Conservation (phyloP, 2,797 vertebrate genomes). For the Neopelma chrysocephalum region DNA sequence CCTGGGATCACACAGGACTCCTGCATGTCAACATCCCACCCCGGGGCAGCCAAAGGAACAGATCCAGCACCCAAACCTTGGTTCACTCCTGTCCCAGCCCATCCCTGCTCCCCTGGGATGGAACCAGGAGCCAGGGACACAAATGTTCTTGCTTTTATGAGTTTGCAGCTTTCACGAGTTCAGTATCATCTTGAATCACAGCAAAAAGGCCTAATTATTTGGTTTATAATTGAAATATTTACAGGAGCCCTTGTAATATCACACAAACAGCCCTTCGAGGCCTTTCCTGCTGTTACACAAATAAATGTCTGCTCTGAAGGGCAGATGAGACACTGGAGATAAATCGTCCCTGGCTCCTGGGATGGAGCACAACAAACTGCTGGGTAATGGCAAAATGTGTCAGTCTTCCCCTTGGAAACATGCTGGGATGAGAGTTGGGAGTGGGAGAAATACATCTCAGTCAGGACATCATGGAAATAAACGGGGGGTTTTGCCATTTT, state of each 20-base stretch:
- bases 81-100: not conserved
- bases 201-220: constrained; percentile 17
- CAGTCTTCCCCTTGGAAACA: not conserved
- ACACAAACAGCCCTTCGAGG: not conserved
- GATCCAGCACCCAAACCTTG: not conserved
- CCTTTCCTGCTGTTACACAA: not conserved
- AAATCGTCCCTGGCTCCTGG: not conserved
- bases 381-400: not conserved
- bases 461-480: not conserved
- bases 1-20: not conserved
- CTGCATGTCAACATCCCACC: not conserved
- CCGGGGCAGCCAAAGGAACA: not conserved
- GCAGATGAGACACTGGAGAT: not conserved
- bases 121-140: not conserved
- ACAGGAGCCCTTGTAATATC: not conserved
- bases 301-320: constrained; percentile 4
- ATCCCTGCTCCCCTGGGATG: not conserved
- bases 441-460: not conserved
- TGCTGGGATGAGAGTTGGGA: not conserved
- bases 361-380: not conserved
- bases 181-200: not conserved
- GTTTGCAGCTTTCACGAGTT: not conserved
- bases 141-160: not conserved
- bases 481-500: not conserved
- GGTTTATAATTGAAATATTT: not conserved